Conservation (phyloP, 2,113 vertebrate species). For the Podarcis cretensis region DNA sequence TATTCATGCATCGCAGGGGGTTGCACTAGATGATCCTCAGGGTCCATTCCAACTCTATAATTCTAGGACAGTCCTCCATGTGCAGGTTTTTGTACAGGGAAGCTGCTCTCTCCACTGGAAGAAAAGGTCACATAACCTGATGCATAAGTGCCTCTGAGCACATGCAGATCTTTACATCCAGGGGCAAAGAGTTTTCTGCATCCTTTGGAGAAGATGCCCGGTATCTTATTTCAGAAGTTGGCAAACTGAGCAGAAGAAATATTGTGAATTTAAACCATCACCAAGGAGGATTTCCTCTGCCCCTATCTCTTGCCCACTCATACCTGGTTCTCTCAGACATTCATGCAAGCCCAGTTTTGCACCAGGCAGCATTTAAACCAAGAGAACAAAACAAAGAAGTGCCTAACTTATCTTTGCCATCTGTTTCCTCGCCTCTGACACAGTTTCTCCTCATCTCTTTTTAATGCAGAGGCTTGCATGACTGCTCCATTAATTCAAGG, state of each 20-base stretch:
- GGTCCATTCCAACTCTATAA: too few relatives aligned
- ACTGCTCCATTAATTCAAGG: background rate
- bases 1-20: too few relatives aligned
- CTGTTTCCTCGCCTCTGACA: background rate
- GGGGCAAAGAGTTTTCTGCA: background rate
- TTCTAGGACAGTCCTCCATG: background rate
- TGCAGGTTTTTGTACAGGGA: background rate
- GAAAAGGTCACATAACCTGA: background rate
- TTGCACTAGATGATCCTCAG: too few relatives aligned
- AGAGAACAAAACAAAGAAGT: background rate
- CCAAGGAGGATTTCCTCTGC: background rate
- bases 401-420: background rate
- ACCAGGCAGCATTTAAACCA: background rate
- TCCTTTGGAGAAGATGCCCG: background rate
- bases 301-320: too few relatives aligned
- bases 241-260: background rate
- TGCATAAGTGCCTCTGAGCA: background rate
- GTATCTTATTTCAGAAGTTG: background rate
- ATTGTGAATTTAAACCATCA: background rate
- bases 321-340: too few relatives aligned
- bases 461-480: background rate
- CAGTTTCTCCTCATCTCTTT: conserved; percentile 7
- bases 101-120: background rate
- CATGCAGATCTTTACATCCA: background rate
- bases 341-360: background rate